Conservation (phyloP, 2,113 vertebrate species). For the Leptodactylus fuscus region DNA sequence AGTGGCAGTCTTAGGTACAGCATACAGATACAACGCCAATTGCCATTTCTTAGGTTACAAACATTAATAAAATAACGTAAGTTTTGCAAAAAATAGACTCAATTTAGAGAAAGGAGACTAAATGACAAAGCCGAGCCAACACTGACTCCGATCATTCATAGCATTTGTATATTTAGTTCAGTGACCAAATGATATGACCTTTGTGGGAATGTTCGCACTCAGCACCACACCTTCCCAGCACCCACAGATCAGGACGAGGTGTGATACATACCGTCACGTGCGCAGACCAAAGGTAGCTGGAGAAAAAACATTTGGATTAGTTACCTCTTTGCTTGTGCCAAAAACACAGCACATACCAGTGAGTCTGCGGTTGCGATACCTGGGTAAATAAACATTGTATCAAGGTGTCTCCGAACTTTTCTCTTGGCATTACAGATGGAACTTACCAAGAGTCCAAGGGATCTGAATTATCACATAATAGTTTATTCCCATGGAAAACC, state of each 20-base stretch:
- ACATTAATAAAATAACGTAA: too few species aligned
- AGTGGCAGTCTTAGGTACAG: too few species aligned
- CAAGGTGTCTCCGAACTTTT: not conserved
- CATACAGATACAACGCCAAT: too few species aligned
- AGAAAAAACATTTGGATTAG: slow-evolving; percentile 66
- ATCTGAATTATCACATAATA: not conserved
- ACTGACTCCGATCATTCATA: too few species aligned
- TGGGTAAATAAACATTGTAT: slow-evolving; percentile 47
- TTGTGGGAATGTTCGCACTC: not conserved
- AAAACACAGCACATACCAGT: slow-evolving; percentile 63
- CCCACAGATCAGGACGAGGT: slow-evolving; percentile 10
- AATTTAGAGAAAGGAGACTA: too few species aligned
- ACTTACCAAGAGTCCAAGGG: not conserved
- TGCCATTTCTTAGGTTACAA: too few species aligned
- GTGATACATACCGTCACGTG: slow-evolving; percentile 16
- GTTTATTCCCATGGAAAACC: not conserved
- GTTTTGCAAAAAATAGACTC: too few species aligned
- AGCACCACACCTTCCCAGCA: slow-evolving; percentile 5
- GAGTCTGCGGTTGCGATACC: slow-evolving; percentile 21
- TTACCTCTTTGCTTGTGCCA: slow-evolving; percentile 65
- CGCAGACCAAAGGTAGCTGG: slow-evolving; percentile 66
- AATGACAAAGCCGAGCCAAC: too few species aligned
- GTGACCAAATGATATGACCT: slow-evolving; percentile 17
- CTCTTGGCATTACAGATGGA: not conserved
- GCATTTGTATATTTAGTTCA: not conserved